A percentile compares a stretch with the other conserved stretches of the same genome.
Evolutionary conservation across 2,888 invertebrate species (phyloP).

Genomic region (Dasypogon diadema): DNA sequence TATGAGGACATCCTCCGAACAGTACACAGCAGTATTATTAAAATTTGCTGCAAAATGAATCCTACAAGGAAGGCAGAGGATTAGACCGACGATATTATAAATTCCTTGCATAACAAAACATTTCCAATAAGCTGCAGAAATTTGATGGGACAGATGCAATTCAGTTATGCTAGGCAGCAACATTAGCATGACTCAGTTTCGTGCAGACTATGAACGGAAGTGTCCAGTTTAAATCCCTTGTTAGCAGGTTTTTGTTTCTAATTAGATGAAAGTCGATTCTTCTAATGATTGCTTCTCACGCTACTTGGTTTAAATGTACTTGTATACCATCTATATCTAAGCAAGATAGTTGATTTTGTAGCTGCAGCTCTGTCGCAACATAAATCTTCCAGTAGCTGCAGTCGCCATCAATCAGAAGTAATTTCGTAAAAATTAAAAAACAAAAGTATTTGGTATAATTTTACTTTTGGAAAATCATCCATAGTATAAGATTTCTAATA

Average conservation of each 20-base stretch:
- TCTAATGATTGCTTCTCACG: not conserved
- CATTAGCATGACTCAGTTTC: not conserved
- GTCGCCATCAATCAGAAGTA: no score
- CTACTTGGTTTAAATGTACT: no score
- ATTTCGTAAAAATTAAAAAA: no score
- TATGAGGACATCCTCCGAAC: not conserved
- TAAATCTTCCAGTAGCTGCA: no score
- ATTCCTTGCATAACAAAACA: not conserved
- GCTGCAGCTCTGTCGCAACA: no score
- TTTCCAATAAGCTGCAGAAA: not conserved
- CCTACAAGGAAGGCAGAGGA: not conserved
- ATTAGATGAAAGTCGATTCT: not conserved
- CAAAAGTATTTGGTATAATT: no score
- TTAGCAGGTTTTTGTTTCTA: not conserved
- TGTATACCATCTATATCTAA: no score
- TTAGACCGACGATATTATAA: not conserved
- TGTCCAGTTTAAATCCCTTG: not conserved
- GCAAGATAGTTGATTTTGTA: no score
- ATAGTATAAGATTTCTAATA: no score
- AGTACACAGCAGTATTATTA: slow-evolving; percentile 10
- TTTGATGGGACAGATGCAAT: not conserved
- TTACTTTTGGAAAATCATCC: no score
- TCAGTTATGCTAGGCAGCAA: not conserved
- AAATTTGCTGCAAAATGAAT: slow-evolving; percentile 35
- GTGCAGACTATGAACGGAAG: not conserved